These are phyloP conservation scores for Bruchidius siliquastri DNA, from an alignment of 2,888 invertebrate genomes.

Conservation along the genomic window DNA sequence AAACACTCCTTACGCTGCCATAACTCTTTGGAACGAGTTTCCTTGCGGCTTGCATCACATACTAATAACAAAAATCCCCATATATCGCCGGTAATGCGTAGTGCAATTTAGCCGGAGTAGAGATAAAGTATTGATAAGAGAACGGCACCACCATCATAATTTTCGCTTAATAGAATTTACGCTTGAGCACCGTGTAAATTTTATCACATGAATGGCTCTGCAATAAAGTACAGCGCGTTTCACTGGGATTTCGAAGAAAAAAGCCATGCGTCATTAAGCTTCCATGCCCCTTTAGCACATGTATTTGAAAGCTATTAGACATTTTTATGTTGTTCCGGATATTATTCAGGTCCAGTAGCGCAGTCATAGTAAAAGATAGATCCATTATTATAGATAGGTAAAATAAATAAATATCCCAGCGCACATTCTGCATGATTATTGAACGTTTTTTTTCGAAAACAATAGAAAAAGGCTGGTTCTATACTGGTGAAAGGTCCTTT, in stretches of 20 bases:
- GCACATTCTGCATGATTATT: no score
- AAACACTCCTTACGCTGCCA: background rate
- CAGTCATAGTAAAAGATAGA: no score
- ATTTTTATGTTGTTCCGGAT: background rate
- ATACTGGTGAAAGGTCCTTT: no score
- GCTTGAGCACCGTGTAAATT: background rate
- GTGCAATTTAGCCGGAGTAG: background rate
- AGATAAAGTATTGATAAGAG: background rate
- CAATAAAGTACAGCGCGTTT: background rate
- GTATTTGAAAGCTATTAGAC: background rate
- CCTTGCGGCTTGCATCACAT: background rate
- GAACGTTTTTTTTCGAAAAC: no score
- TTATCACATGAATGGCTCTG: background rate
- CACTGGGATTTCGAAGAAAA: background rate
- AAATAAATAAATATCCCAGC: no score
- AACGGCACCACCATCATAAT: background rate
- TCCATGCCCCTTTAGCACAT: background rate
- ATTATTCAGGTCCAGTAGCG: background rate
- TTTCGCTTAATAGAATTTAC: background rate
- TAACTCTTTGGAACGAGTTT: background rate
- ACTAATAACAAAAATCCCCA: background rate
- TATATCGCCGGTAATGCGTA: background rate
- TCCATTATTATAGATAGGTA: no score
- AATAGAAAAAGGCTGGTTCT: no score
- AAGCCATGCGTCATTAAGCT: background rate